Conservation (phyloP, 2,888 invertebrate genomes). For the Bedellia somnulentella region DNA sequence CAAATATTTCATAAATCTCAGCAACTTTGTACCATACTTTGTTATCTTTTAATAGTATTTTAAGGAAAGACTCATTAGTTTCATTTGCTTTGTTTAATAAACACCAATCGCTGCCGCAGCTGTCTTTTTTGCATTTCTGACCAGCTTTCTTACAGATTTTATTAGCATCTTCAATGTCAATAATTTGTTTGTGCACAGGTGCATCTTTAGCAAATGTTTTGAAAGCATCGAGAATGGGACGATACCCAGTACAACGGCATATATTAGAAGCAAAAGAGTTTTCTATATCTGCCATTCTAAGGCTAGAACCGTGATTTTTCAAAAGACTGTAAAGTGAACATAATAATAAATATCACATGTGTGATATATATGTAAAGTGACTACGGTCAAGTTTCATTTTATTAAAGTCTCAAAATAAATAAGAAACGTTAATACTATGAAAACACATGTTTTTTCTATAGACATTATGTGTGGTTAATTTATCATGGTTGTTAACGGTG, state of each 20-base stretch:
- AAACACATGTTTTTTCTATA: no score
- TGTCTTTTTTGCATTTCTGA: constrained; percentile 15
- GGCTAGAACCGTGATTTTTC: constrained; percentile 17
- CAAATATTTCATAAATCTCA: not conserved
- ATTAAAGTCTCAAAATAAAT: no score
- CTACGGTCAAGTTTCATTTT: not conserved
- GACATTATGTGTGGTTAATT: no score
- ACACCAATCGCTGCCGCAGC: not conserved
- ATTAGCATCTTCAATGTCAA: constrained; percentile 41
- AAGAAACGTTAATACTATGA: no score
- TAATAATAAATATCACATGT: constrained; percentile 6
- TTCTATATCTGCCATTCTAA: constrained; percentile 68
- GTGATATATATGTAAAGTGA: not conserved
- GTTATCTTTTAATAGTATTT: not conserved
- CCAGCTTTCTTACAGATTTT: constrained; percentile 16
- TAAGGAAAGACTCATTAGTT: not conserved
- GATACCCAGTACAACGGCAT: constrained; percentile 77
- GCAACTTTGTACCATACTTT: not conserved
- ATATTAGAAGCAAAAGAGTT: constrained; percentile 73
- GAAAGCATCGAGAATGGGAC: constrained; percentile 75
- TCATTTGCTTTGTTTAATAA: not conserved
- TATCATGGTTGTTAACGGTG: no score
- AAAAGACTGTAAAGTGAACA: constrained; percentile 20
- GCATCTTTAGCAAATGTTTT: constrained; percentile 68
- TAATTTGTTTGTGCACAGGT: constrained; percentile 32